Conservation (phyloP, 2,113 vertebrate genomes). For the Sinosuthora webbiana region DNA sequence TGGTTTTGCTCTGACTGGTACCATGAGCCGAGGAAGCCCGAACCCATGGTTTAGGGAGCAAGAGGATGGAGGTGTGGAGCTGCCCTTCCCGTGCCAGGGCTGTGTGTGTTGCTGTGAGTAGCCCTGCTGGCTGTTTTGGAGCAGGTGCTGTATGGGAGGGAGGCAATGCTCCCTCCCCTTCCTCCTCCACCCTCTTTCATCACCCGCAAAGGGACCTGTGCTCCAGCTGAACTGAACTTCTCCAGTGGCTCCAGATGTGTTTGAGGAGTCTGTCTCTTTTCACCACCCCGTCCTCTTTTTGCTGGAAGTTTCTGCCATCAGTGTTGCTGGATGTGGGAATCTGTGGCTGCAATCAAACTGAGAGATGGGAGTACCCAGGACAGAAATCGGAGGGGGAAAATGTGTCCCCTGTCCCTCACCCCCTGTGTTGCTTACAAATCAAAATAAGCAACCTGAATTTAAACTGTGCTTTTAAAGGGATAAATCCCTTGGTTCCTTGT, state of each 20-base stretch:
- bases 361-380: not conserved
- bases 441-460: not conserved
- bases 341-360: not conserved
- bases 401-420: not conserved
- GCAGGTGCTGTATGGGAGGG: not conserved
- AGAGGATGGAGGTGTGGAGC: not conserved
- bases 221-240: not conserved
- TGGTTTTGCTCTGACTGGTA: not conserved
- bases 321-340: not conserved
- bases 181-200: not conserved
- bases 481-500: not conserved
- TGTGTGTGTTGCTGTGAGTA: not conserved
- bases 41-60: not conserved
- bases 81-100: not conserved
- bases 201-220: not conserved
- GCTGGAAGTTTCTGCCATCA: not conserved
- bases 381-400: not conserved
- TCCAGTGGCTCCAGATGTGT: not conserved
- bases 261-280: not conserved
- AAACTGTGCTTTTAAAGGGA: not conserved
- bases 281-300: not conserved
- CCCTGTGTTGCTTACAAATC: not conserved
- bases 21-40: accelerated
- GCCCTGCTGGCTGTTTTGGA: not conserved
- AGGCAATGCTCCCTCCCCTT: not conserved